Evolutionary conservation across 2,797 vertebrate species (phyloP).

Genomic region (Pseudopleuronectes americanus): DNA sequence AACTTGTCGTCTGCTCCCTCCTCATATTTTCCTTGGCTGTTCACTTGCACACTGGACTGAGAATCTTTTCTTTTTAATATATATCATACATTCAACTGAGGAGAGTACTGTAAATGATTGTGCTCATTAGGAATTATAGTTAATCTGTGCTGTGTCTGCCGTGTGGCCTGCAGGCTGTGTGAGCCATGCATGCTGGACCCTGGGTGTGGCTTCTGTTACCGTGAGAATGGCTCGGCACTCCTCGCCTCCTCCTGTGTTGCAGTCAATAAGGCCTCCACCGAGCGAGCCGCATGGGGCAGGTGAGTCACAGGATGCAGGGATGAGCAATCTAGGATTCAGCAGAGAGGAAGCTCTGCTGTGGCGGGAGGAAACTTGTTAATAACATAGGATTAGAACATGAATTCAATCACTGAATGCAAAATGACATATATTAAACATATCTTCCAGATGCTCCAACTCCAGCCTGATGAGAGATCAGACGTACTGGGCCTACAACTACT

Average conservation of each 20-base stretch:
- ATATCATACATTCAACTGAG: neutral
- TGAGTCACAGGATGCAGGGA: constrained; percentile 76
- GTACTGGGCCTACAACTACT: constrained; percentile 98
- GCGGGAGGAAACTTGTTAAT: no score
- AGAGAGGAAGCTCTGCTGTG: neutral
- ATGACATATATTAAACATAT: neutral
- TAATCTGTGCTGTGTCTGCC: neutral
- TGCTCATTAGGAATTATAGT: neutral
- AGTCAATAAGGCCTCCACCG: constrained; percentile 89
- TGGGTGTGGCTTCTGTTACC: constrained; percentile 96
- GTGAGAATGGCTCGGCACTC: constrained; percentile 88
- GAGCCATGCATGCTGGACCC: constrained; percentile 97
- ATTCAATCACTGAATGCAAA: no score
- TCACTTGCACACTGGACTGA: no score
- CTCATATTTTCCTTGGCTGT: no score
- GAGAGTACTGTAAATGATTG: neutral
- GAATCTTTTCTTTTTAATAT: no score
- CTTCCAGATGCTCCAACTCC: constrained; percentile 91
- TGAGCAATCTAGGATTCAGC: neutral
- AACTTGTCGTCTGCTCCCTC: no score
- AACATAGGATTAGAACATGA: no score
- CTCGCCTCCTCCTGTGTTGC: constrained; percentile 91
- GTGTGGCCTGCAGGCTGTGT: constrained; percentile 85
- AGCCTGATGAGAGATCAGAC: constrained; percentile 84
- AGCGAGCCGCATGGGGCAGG: constrained; percentile 96